A percentile compares a stretch with the other conserved stretches of the same genome.
Evolutionary conservation across 1,140 invertebrate genomes (phyloP).

Genomic region (Drosophila seguyi): DNA sequence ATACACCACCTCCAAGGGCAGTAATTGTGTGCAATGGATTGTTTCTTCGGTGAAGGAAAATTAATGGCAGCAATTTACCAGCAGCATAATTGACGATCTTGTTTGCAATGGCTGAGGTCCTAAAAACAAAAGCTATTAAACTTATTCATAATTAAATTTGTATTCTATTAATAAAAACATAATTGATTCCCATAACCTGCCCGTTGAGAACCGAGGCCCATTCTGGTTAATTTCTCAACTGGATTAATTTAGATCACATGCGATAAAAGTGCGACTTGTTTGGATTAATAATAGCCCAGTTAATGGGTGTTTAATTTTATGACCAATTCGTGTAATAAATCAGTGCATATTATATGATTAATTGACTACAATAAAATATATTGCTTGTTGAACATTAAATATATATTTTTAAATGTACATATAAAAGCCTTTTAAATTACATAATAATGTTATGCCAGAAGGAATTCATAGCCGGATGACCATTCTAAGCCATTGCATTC

Average conservation of each 20-base stretch:
- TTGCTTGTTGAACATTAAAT: not conserved
- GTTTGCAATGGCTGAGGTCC: conserved; percentile 11
- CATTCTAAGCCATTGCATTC: conserved; percentile 4
- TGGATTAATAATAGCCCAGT: conserved; percentile 9
- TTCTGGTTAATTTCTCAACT: conserved; percentile 9
- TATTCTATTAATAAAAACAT: conserved; percentile 12
- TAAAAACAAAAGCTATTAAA: not conserved
- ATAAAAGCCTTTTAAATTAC: too few relatives aligned
- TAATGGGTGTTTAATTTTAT: conserved; percentile 24
- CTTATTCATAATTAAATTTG: conserved; percentile 14
- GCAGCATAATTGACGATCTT: conserved; percentile 31
- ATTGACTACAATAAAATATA: not conserved
- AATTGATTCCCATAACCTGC: conserved; percentile 10
- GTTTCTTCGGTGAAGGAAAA: conserved; percentile 42
- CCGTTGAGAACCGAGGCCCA: not conserved
- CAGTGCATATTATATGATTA: not conserved
- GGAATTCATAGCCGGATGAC: not conserved
- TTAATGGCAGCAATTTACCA: conserved; percentile 37
- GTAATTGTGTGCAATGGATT: conserved; percentile 48
- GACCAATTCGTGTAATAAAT: conserved; percentile 7
- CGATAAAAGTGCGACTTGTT: conserved; percentile 25
- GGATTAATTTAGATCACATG: conserved; percentile 29
- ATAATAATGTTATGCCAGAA: not conserved
- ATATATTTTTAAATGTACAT: too few relatives aligned
- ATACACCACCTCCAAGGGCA: conserved; percentile 34